A percentile compares a stretch with the other conserved stretches of the same genome.
Conservation (phyloP, 2,888 invertebrate species). For the Lithophane ornitopus region DNA sequence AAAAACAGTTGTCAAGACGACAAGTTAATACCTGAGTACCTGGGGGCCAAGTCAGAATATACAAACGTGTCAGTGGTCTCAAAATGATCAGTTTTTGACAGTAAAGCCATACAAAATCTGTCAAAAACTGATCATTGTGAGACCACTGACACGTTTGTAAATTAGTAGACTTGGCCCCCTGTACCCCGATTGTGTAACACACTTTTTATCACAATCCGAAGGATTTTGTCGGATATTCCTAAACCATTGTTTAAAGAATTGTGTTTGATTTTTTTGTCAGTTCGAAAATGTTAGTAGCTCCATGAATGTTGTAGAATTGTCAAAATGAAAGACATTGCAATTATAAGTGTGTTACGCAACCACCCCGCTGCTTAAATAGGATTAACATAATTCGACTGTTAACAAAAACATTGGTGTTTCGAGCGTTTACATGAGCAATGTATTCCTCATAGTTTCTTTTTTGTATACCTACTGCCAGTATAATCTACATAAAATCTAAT, state of each 20-base stretch:
- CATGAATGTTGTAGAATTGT: neutral
- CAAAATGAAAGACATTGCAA: neutral
- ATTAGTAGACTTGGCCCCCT: too few relatives aligned
- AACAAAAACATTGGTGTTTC: neutral
- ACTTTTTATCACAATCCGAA: neutral
- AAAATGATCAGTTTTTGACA: too few relatives aligned
- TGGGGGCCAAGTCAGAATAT: too few relatives aligned
- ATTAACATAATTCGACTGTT: neutral
- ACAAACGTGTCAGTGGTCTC: too few relatives aligned
- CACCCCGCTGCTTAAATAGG: neutral
- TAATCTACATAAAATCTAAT: conserved; percentile 10
- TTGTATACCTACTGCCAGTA: neutral
- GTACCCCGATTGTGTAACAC: neutral
- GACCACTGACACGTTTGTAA: too few relatives aligned
- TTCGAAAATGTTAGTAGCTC: neutral
- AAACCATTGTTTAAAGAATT: neutral
- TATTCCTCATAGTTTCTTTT: neutral
- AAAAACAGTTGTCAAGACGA: neutral
- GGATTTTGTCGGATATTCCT: neutral
- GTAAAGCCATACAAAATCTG: too few relatives aligned
- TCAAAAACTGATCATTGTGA: too few relatives aligned
- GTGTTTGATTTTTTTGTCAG: neutral
- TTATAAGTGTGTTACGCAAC: neutral
- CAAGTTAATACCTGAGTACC: neutral
- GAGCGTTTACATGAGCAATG: neutral